Evolutionary conservation across 2,797 vertebrate genomes (phyloP).

Genomic region (Dryobates pubescens): DNA sequence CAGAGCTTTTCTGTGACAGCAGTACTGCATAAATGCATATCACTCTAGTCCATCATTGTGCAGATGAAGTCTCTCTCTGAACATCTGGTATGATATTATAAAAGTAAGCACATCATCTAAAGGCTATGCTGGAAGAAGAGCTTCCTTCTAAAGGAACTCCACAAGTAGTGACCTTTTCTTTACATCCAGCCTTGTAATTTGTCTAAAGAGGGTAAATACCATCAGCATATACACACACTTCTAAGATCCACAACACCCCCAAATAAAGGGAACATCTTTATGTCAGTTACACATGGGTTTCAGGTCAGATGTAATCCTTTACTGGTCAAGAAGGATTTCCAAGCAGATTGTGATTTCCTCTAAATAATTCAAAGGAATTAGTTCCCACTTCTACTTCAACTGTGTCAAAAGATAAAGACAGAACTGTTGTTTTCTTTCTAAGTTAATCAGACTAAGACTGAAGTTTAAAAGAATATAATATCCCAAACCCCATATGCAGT

Average conservation of each 20-base stretch:
- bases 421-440: neutral
- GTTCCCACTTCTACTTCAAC: neutral
- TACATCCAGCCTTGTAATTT: neutral
- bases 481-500: neutral
- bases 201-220: neutral
- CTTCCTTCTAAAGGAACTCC: neutral
- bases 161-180: neutral
- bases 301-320: neutral
- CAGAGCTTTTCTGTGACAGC: neutral
- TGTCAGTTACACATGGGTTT: neutral
- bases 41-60: neutral
- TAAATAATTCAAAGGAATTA: neutral
- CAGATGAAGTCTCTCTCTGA: neutral
- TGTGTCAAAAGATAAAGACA: neutral
- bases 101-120: neutral
- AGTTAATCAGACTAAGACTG: neutral
- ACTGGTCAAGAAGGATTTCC: neutral
- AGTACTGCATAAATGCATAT: neutral
- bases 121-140: neutral
- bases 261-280: neutral
- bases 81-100: neutral
- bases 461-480: neutral
- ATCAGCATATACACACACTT: neutral
- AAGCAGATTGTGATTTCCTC: neutral
- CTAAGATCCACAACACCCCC: neutral